These are phyloP conservation scores for Morpho helenor DNA, from an alignment of 2,888 invertebrate species.

Conservation along the genomic window DNA sequence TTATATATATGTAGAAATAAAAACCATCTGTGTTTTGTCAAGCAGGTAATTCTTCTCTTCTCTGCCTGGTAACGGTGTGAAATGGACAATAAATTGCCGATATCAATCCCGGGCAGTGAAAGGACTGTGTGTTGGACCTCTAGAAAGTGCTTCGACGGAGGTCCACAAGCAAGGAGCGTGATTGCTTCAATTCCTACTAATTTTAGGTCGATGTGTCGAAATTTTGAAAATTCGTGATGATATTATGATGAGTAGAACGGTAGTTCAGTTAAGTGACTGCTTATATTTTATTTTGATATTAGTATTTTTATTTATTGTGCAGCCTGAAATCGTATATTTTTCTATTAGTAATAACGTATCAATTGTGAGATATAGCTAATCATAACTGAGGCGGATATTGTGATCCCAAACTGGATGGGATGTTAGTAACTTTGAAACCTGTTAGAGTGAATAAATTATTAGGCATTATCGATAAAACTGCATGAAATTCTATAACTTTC, in stretches of 20 bases:
- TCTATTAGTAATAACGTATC: no score
- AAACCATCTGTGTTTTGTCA: background rate
- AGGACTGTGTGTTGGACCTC: slow-evolving; percentile 40
- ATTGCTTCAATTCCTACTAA: slow-evolving; percentile 59
- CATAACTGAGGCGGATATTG: background rate
- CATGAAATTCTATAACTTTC: no score
- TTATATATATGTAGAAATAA: background rate
- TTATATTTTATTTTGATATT: slow-evolving; percentile 1
- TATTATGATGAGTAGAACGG: background rate
- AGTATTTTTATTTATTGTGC: slow-evolving; percentile 6
- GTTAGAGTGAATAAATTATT: no score
- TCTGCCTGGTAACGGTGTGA: slow-evolving; percentile 38
- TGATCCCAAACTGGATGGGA: background rate
- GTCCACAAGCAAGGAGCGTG: slow-evolving; percentile 28
- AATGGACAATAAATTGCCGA: slow-evolving; percentile 34
- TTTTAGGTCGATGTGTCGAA: slow-evolving; percentile 49
- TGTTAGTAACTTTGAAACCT: no score
- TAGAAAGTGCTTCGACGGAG: slow-evolving; percentile 75
- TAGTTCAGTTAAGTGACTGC: slow-evolving; percentile 3
- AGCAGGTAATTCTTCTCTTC: slow-evolving; percentile 41
- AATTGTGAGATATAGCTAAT: no score
- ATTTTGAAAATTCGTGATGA: slow-evolving; percentile 21
- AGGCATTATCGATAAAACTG: no score
- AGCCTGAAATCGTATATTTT: background rate
- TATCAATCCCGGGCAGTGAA: slow-evolving; percentile 33